A percentile compares a stretch with the other conserved stretches of the same genome.
Conservation (phyloP, 1,140 invertebrate species). For the Papilio aristodemus region DNA sequence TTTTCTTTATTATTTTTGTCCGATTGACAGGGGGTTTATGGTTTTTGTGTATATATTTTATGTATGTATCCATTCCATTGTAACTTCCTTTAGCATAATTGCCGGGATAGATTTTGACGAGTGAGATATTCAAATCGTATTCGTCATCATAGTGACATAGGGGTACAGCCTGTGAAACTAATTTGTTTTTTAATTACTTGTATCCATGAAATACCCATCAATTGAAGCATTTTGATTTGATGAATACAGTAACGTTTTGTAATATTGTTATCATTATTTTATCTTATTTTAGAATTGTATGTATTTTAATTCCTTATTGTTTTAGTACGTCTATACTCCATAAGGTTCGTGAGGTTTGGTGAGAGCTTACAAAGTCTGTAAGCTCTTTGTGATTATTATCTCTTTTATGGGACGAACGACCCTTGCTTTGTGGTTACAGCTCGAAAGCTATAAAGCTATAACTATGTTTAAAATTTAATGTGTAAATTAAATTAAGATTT, state of each 20-base stretch:
- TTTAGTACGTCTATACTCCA: background rate
- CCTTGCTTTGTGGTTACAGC: conserved; percentile 17
- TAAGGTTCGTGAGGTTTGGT: background rate
- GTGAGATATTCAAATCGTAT: no score
- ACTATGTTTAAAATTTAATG: background rate
- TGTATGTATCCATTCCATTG: no score
- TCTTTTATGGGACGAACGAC: conserved; percentile 6
- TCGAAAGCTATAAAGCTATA: background rate
- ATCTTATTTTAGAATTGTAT: background rate
- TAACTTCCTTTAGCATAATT: no score
- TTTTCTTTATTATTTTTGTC: no score
- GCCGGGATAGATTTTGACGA: no score
- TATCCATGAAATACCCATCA: no score
- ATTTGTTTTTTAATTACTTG: no score
- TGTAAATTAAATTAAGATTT: no score
- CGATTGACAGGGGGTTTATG: no score
- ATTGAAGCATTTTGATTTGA: background rate
- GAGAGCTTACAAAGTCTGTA: background rate
- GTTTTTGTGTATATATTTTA: no score
- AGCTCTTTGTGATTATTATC: conserved; percentile 25
- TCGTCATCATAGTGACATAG: no score
- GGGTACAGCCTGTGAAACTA: no score
- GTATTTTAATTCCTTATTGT: background rate
- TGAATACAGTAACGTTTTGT: background rate
- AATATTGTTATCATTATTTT: background rate